Base-by-base conservation (phyloP, 1,140 invertebrate species). In the Brachionus paranguensis region DNA sequence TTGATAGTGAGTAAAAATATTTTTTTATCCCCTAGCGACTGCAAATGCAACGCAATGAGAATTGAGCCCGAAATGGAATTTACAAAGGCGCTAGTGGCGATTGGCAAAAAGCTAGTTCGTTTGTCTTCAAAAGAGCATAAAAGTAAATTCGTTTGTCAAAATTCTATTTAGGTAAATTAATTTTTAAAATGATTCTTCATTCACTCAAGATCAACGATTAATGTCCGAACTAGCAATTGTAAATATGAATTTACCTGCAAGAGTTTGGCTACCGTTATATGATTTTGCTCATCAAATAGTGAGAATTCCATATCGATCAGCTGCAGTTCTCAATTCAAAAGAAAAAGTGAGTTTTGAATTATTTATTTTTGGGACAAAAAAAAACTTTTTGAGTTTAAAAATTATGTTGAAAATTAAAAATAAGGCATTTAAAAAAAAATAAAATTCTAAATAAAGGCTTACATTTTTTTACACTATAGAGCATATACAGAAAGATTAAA, bases 251-350 rank as follows among this genome's bases (percentile, higher is more conserved):
- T 91, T 99, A 84, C 97, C 97, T 3, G 96, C 97, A 1, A 91
- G 96, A 84, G 97, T 99, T 78, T 99, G 97, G 96, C 90, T 99
- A 84, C 97, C 97, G 14, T 91, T 98, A 47, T 92, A 93, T 86
- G 87, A 86, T 47, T 79, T 50, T 81, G 92, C 92, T 50, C 94
- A 95, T 91, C 93, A 97, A 87, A 93, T 97, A 85, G 93, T 97
- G 45, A 91, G 95, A 86, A 94, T 97, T 88, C 95, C 96, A 41
- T 95, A 96, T 84, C 95, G 95, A 86, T 94, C 94, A 85, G 95
- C 96, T 65, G 96, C 96, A 76, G 96, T 99, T 64, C 93, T 99
- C 74, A 99, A 99, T 89, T 98, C 96, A 72, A 99, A 99, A 91
- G 97, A 99, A 89, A 99, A 98, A 92, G 68, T 72, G 45, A 20